These are phyloP conservation scores for Psephotus haematonotus DNA, from an alignment of 2,113 vertebrate species.

Conservation along the genomic window DNA sequence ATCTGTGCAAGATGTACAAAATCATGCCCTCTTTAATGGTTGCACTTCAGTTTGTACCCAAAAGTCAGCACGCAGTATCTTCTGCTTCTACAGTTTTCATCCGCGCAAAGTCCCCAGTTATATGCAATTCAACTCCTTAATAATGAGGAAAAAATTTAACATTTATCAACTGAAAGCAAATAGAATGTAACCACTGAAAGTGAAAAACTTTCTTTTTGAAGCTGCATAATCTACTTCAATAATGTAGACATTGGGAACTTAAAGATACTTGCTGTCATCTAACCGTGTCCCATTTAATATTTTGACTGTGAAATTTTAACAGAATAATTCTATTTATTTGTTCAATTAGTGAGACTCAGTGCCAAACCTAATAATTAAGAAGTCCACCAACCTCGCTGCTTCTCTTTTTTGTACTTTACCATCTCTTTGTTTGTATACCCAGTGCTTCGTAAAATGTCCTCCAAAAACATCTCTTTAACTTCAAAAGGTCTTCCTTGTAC, in stretches of 20 bases:
- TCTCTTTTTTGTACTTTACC: slow-evolving; percentile 85
- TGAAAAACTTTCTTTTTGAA: not conserved
- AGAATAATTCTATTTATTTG: not conserved
- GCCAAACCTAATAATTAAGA: not conserved
- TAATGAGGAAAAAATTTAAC: not conserved
- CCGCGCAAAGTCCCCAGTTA: not conserved
- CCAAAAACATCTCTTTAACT: slow-evolving; percentile 91
- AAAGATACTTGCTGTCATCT: not conserved
- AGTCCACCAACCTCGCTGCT: slow-evolving; percentile 80
- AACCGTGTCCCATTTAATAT: not conserved
- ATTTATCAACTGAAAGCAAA: not conserved
- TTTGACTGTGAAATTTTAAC: not conserved
- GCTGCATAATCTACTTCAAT: not conserved
- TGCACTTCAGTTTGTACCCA: not conserved
- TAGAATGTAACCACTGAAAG: not conserved
- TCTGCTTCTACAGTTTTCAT: not conserved
- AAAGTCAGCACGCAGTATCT: not conserved
- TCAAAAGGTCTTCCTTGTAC: slow-evolving; percentile 91
- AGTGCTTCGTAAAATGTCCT: slow-evolving; percentile 89
- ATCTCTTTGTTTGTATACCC: slow-evolving; percentile 86
- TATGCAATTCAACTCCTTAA: not conserved
- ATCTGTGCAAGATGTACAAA: not conserved
- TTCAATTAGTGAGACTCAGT: not conserved
- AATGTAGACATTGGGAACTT: not conserved
- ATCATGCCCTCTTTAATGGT: not conserved